Evolutionary conservation across 2,888 invertebrate species (phyloP), one percentile per base, ranked within the genome.

Genomic region (Calameuta pallipes): DNA sequence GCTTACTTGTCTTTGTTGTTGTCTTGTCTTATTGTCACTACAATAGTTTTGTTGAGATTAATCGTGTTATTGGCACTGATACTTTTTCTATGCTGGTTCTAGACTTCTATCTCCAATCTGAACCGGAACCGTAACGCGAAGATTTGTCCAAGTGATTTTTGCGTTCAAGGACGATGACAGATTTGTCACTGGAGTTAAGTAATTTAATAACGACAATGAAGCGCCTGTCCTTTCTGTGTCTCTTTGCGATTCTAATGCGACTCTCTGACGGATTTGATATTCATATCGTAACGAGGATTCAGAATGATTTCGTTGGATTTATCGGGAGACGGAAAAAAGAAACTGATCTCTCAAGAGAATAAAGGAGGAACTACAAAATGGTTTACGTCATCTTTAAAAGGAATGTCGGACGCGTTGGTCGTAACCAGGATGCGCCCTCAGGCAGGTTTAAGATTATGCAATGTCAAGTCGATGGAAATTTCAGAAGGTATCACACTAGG

Each of bases 401-500:
- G 74, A 75, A 80, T 71, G 75, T 69, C 71, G 79, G 34, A 69
- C 56, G 76, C 70, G 69, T 33, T 80, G 79, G 75, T 80, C 76
- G 81, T 82, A 82, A 76, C 76, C 69, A 56, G 73, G 81, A 79
- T 80, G 75, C 76, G 79, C 74, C 80, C 69, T 35, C 69, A 69
- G 37, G 73, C 76, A 71, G 73, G 69, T 71, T 34, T n/a, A 69
- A 70, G 35, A 80, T 84, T 83, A 83, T 80, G 85, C 77, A 85
- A 84, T 34, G 4, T n/a, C 31, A 30, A 71, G 30, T 34, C 15
- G 71, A 71, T 71, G 30, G 71, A 71, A 71, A 71, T 33, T 33
- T 33, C 23, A 33, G 30, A 70, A 70, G 70, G 70, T 31, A 70
- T 2, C 12, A 3, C 33, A 11, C 56, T 23, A 56, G 9, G 15